A percentile compares a stretch with the other conserved stretches of the same genome.
These are phyloP conservation scores for Drosophila melanosoma DNA, from an alignment of 2,888 invertebrate genomes.

Conservation along the genomic window DNA sequence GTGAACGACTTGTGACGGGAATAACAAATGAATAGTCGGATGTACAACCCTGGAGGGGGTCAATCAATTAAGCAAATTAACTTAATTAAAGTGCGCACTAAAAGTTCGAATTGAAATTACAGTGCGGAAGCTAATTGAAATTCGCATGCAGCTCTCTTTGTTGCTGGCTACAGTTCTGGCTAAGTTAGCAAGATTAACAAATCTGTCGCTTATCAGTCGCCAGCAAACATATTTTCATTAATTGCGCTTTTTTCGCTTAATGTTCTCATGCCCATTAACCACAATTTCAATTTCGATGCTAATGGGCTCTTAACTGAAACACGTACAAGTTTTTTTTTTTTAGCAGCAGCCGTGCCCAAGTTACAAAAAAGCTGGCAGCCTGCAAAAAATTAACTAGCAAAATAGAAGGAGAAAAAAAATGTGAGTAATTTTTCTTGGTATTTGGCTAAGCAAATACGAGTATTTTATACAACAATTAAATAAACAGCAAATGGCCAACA, in stretches of 20 bases:
- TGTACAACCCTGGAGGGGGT: conserved; percentile 12
- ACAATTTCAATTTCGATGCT: conserved; percentile 13
- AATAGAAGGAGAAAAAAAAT: conserved; percentile 20
- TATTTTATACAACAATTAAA: conserved; percentile 60
- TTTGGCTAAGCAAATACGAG: conserved; percentile 43
- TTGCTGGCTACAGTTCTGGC: conserved; percentile 20
- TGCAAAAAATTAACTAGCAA: conserved; percentile 21
- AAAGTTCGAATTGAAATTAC: conserved; percentile 6
- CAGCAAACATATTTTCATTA: conserved; percentile 45
- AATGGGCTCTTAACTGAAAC: conserved; percentile 48
- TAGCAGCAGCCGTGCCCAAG: conserved; percentile 44
- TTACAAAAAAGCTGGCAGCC: conserved; percentile 24
- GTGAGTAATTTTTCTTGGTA: conserved; percentile 47
- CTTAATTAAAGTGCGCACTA: conserved; percentile 21
- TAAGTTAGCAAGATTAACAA: conserved; percentile 21
- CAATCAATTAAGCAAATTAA: conserved; percentile 57
- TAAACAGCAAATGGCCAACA: conserved; percentile 67
- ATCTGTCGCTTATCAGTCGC: conserved; percentile 51
- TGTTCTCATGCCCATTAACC: conserved; percentile 21
- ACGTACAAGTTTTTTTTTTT: conserved; percentile 49
- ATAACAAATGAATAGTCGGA: conserved; percentile 49
- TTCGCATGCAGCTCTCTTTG: conserved; percentile 30
- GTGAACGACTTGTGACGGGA: conserved; percentile 10
- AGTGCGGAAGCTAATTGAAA: conserved; percentile 34
- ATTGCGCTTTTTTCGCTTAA: conserved; percentile 27